Evolutionary conservation across 2,888 invertebrate genomes (phyloP).

Genomic region (Vannuccia rotundouncinata): DNA sequence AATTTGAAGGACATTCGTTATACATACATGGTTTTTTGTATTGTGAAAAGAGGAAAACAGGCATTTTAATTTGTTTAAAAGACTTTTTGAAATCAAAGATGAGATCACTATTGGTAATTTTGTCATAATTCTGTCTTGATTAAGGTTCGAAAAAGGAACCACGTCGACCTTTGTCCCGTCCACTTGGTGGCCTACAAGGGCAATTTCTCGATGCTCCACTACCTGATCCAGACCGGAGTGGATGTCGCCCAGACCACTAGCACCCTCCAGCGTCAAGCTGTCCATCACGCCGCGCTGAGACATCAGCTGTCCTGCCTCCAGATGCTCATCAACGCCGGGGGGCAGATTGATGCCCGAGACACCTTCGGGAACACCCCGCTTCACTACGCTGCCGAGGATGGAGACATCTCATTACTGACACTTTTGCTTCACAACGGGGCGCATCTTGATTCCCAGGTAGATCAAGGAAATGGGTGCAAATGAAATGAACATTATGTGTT

Average conservation of each 20-base stretch:
- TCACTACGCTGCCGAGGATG: constrained; percentile 56
- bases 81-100: no score
- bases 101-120: no score
- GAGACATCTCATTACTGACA: constrained; percentile 52
- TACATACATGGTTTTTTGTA: no score
- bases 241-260: constrained; percentile 54
- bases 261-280: constrained; percentile 51
- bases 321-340: constrained; percentile 50
- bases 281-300: constrained; percentile 55
- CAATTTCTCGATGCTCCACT: constrained; percentile 53
- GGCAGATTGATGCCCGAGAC: constrained; percentile 53
- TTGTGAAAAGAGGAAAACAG: no score
- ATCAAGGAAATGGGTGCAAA: not conserved
- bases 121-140: no score
- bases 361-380: constrained; percentile 55
- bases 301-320: constrained; percentile 56
- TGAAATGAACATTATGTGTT: no score
- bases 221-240: constrained; percentile 46
- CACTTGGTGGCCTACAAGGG: constrained; percentile 54
- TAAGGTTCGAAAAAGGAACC: constrained; percentile 51
- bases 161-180: constrained; percentile 53
- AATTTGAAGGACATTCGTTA: no score
- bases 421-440: constrained; percentile 51
- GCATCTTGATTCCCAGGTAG: constrained; percentile 47
- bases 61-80: no score